Evolutionary conservation across 1,140 invertebrate genomes (phyloP).

Genomic region (Lepidotrigona ventralis): DNA sequence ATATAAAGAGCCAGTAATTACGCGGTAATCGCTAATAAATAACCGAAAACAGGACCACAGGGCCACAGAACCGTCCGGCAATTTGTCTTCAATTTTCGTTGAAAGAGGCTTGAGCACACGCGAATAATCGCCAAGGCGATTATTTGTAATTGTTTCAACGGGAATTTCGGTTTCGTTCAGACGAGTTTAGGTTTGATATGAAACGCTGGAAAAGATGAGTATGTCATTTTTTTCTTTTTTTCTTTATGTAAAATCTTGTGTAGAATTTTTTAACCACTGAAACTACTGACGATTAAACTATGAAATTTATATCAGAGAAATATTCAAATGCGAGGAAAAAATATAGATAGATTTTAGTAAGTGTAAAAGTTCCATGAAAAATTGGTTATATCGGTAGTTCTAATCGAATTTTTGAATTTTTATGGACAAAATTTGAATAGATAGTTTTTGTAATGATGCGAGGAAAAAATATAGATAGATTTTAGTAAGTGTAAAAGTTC

Average conservation of each 20-base stretch:
- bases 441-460: too few species aligned
- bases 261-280: neutral
- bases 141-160: conserved; percentile 17
- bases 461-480: too few species aligned
- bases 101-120: neutral
- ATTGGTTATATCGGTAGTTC: too few species aligned
- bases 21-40: conserved; percentile 13
- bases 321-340: too few species aligned
- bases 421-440: too few species aligned
- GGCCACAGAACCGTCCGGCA: neutral
- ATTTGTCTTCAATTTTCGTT: conserved; percentile 22
- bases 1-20: neutral
- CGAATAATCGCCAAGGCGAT: conserved; percentile 23
- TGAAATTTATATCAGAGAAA: too few species aligned
- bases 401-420: too few species aligned
- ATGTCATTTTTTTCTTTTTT: too few species aligned
- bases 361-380: too few species aligned
- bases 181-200: neutral
- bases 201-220: neutral
- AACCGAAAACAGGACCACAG: neutral
- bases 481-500: too few species aligned
- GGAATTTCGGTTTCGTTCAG: neutral
- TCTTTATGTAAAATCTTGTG: neutral
- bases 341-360: too few species aligned
- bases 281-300: too few species aligned